phyloP scores from a whole-genome alignment of 2,888 invertebrate genomes.

The Aproaerema taeniolella region DNA sequence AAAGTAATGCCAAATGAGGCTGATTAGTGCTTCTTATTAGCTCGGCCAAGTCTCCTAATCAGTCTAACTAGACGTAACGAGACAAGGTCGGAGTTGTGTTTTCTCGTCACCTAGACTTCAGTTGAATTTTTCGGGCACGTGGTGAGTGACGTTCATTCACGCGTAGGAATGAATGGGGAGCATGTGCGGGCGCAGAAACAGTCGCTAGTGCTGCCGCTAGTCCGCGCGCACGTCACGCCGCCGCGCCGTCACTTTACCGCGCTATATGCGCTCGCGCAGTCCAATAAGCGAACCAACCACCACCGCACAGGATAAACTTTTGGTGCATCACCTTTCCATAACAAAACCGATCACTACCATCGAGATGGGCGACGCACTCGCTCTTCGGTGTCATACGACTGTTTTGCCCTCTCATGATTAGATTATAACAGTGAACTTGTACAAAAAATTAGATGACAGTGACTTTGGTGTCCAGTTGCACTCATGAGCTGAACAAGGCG shows the following conservation, averaged over 20 bases:
- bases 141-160: constrained; percentile 61
- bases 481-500: too few species aligned
- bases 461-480: too few species aligned
- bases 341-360: too few species aligned
- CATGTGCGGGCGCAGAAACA: constrained; percentile 42
- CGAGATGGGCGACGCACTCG: too few species aligned
- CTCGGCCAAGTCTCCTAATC: background rate
- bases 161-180: constrained; percentile 59
- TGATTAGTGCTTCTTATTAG: too few species aligned
- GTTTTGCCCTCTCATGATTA: too few species aligned
- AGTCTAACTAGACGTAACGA: constrained; percentile 25
- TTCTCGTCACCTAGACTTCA: too few species aligned
- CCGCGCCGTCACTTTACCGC: constrained; percentile 39
- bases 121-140: constrained; percentile 51
- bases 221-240: constrained; percentile 58
- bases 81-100: constrained; percentile 28
- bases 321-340: constrained; percentile 58
- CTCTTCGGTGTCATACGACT: too few species aligned
- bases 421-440: too few species aligned
- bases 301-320: constrained; percentile 43
- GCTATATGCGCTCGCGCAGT: constrained; percentile 5
- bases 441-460: too few species aligned
- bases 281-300: constrained; percentile 24
- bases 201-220: constrained; percentile 53
- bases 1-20: too few species aligned